phyloP scores from a whole-genome alignment of 92 coral and sea anemone species.

The Bergia puertoricense region DNA sequence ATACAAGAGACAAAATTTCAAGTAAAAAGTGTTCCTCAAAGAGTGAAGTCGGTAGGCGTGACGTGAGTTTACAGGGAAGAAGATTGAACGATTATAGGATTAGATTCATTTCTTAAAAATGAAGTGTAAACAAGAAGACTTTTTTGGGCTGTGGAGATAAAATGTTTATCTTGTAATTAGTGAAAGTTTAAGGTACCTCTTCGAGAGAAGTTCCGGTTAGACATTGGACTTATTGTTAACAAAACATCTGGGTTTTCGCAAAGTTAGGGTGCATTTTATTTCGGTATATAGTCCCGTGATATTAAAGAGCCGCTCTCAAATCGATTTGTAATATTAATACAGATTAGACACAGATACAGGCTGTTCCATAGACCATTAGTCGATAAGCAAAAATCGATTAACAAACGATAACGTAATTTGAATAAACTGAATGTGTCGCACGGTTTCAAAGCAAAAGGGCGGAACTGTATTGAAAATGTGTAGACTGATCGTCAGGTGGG shows the following conservation, averaged over 20 bases:
- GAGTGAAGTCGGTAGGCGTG: not conserved
- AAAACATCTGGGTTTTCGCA: not conserved
- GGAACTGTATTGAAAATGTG: not conserved
- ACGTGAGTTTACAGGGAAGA: not conserved
- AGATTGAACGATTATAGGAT: slow-evolving; percentile 14
- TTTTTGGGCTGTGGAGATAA: slow-evolving; percentile 20
- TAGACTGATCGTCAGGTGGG: slow-evolving; percentile 31
- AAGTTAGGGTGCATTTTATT: not conserved
- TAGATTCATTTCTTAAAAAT: slow-evolving; percentile 14
- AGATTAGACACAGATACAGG: slow-evolving; percentile 2
- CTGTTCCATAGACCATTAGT: slow-evolving; percentile 27
- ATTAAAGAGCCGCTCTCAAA: not conserved
- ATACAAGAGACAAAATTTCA: not conserved
- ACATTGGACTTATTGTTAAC: not conserved
- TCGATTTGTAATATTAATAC: not conserved
- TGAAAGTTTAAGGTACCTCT: not conserved
- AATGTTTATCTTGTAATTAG: slow-evolving; percentile 19
- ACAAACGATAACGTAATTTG: slow-evolving; percentile 3
- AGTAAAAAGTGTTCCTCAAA: not conserved
- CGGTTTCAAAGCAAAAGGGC: not conserved
- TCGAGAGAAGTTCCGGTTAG: not conserved
- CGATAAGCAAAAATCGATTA: slow-evolving; percentile 31
- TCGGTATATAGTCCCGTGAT: not conserved
- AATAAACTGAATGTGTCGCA: not conserved
- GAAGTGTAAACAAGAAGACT: slow-evolving; percentile 37